phyloP scores from a whole-genome alignment of 2,888 invertebrate species.

The Pyrochroa serraticornis region DNA sequence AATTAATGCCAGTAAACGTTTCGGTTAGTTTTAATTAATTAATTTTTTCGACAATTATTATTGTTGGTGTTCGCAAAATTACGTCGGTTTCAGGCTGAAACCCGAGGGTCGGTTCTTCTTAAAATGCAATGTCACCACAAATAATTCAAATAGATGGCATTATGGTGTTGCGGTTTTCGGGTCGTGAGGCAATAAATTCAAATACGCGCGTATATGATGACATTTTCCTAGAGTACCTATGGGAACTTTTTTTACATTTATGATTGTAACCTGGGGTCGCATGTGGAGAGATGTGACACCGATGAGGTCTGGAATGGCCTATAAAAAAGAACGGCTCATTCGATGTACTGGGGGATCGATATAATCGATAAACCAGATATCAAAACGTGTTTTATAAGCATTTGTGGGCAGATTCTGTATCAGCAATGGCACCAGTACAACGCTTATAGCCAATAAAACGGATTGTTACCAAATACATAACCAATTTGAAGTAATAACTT shows the following conservation, averaged over 20 bases:
- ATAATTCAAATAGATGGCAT: constrained; percentile 14
- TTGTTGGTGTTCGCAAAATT: too few relatives aligned
- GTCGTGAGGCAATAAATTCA: constrained; percentile 36
- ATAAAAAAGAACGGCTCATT: constrained; percentile 58
- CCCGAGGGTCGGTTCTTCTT: not conserved
- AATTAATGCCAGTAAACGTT: constrained; percentile 8
- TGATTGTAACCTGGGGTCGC: constrained; percentile 53
- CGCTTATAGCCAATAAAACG: constrained; percentile 42
- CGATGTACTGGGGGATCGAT: constrained; percentile 51
- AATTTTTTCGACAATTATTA: too few relatives aligned
- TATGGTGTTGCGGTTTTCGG: constrained; percentile 24
- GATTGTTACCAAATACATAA: constrained; percentile 39
- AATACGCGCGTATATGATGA: constrained; percentile 45
- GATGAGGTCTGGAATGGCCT: constrained; percentile 54
- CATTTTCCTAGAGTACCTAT: constrained; percentile 51
- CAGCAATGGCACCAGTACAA: constrained; percentile 47
- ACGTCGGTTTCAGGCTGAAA: too few relatives aligned
- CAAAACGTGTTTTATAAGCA: constrained; percentile 54
- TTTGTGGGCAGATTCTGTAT: constrained; percentile 53
- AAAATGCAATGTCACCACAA: constrained; percentile 12
- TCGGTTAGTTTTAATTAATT: not conserved
- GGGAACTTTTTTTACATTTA: constrained; percentile 52
- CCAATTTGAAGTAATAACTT: constrained; percentile 36
- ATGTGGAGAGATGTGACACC: constrained; percentile 53
- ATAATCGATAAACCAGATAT: constrained; percentile 54